These are phyloP conservation scores for Scytalopus superciliaris DNA, from an alignment of 2,113 vertebrate genomes.

Conservation along the genomic window DNA sequence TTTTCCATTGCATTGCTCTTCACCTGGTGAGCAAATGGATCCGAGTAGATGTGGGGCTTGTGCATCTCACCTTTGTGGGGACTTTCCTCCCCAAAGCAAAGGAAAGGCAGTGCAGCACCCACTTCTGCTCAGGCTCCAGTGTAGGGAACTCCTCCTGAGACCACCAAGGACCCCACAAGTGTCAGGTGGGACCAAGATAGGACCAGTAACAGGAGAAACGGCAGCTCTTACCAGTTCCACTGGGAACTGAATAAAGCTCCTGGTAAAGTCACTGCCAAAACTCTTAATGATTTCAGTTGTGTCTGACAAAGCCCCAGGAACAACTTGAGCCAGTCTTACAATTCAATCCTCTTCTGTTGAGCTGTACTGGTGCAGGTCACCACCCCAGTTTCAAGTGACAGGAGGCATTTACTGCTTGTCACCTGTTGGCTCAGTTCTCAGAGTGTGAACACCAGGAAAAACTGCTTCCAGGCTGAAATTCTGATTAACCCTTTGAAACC, in stretches of 20 bases:
- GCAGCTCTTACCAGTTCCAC: background rate
- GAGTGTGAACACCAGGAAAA: background rate
- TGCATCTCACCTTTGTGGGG: rapidly evolving
- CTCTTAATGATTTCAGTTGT: background rate
- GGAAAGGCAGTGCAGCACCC: background rate
- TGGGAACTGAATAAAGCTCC: background rate
- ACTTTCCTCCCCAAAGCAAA: background rate
- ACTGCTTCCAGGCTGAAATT: background rate
- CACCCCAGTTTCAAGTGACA: rapidly evolving
- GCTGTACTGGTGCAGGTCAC: background rate
- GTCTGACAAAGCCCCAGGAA: background rate
- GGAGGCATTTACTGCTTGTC: background rate
- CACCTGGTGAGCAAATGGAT: background rate
- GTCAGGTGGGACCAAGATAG: background rate
- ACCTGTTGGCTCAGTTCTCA: background rate
- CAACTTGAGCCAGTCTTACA: background rate
- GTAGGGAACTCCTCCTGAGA: background rate
- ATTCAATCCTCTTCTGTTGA: background rate
- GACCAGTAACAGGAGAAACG: background rate
- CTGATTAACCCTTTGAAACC: background rate
- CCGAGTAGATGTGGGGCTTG: background rate
- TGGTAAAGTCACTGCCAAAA: background rate
- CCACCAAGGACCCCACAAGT: background rate
- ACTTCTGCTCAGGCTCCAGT: background rate
- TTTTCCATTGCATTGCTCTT: background rate